Evolutionary conservation across 2,797 vertebrate species (phyloP).

Genomic region (Pseudochirops cupreus): DNA sequence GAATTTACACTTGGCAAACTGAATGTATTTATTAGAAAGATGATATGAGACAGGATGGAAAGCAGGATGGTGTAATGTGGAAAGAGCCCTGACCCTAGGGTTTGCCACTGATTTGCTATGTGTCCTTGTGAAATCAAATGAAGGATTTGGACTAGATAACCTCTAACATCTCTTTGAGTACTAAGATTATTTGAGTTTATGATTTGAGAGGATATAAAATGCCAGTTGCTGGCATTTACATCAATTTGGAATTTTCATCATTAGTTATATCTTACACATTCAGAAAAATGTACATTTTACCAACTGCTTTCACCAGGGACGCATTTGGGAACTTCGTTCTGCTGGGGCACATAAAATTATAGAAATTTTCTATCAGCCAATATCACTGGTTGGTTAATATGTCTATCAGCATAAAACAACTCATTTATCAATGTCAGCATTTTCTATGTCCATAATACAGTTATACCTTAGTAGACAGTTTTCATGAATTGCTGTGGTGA

Average conservation of each 20-base stretch:
- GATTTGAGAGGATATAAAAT: background rate
- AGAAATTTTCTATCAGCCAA: background rate
- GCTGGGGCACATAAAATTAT: background rate
- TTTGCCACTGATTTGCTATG: background rate
- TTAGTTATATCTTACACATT: background rate
- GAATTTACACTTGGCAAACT: background rate
- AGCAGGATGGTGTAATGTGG: background rate
- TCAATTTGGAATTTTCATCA: background rate
- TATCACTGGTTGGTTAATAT: background rate
- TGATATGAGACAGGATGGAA: background rate
- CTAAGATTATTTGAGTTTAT: background rate
- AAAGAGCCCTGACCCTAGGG: background rate
- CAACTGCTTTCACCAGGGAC: background rate
- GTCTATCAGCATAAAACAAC: background rate
- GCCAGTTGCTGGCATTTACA: background rate
- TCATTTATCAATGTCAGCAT: background rate
- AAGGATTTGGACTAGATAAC: background rate
- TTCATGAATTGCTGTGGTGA: background rate
- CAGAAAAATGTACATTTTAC: background rate
- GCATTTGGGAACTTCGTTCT: background rate
- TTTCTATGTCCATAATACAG: background rate
- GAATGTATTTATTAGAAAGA: background rate
- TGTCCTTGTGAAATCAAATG: background rate
- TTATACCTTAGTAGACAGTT: background rate
- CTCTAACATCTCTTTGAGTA: background rate